Conservation (phyloP, 1,140 invertebrate species). For the Drosophila subobscura region DNA sequence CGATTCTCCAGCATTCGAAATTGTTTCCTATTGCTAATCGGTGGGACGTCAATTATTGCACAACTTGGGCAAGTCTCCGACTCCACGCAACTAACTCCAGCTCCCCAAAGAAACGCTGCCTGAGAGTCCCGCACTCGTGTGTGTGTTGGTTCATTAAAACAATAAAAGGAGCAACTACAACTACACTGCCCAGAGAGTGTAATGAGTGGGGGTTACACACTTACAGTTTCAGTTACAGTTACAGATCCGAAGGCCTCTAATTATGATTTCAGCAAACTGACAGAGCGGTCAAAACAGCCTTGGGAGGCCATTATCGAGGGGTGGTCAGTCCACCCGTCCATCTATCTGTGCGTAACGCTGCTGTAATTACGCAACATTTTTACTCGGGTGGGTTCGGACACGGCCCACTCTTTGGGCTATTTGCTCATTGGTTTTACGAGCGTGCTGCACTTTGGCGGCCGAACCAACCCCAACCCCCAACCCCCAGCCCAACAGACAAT, state of each 20-base stretch:
- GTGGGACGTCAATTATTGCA: constrained; percentile 12
- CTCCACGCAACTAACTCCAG: constrained; percentile 4
- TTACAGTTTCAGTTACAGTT: background rate
- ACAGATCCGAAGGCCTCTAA: constrained; percentile 66
- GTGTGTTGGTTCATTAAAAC: constrained; percentile 74
- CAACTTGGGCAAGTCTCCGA: constrained; percentile 20
- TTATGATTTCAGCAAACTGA: constrained; percentile 75
- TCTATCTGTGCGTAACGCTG: constrained; percentile 79
- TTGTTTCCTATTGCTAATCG: constrained; percentile 51
- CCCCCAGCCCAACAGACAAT: constrained; percentile 37
- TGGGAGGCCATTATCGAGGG: constrained; percentile 55
- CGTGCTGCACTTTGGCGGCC: constrained; percentile 76
- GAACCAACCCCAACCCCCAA: constrained; percentile 46
- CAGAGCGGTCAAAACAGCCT: constrained; percentile 64
- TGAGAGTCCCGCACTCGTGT: constrained; percentile 49
- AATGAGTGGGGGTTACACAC: background rate
- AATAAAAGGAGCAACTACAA: constrained; percentile 62
- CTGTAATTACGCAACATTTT: constrained; percentile 81
- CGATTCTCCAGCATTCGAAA: constrained; percentile 9
- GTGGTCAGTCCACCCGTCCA: constrained; percentile 38
- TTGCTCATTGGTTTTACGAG: constrained; percentile 77
- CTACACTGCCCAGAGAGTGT: constrained; percentile 7
- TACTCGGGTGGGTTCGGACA: constrained; percentile 60
- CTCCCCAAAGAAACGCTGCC: background rate
- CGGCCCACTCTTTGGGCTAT: constrained; percentile 55